Evolutionary conservation across 2,113 vertebrate species (phyloP).

Genomic region (Indicator maculatus): DNA sequence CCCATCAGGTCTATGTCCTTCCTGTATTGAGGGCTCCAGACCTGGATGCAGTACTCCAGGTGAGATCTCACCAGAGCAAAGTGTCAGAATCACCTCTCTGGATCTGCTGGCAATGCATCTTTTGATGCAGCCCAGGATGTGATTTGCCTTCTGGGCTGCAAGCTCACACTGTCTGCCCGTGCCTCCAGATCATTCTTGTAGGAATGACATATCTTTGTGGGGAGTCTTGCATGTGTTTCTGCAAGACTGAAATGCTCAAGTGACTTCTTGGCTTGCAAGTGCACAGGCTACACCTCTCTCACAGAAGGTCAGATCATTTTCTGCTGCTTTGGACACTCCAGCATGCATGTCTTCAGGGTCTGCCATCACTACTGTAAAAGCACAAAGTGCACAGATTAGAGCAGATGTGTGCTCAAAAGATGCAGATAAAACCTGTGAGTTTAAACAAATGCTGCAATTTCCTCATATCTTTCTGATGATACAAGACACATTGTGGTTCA

Average conservation of each 20-base stretch:
- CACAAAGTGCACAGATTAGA: not conserved
- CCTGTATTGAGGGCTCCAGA: no score
- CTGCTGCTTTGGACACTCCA: not conserved
- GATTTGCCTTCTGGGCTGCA: no score
- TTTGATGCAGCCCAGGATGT: no score
- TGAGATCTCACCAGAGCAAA: no score
- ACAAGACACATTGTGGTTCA: not conserved
- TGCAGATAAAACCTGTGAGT: not conserved
- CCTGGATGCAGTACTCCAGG: no score
- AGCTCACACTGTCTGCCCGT: no score
- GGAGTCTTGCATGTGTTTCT: not conserved
- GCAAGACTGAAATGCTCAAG: not conserved
- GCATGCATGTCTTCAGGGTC: rapidly evolving
- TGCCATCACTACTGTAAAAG: rapidly evolving
- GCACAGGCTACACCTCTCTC: not conserved
- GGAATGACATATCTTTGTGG: rapidly evolving
- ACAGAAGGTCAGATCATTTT: not conserved
- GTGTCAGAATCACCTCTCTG: no score
- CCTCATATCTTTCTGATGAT: not conserved
- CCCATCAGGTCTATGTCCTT: no score
- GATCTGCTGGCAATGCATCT: no score
- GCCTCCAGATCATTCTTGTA: not conserved
- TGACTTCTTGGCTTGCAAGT: not conserved
- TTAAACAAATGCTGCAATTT: slow-evolving; percentile 18
- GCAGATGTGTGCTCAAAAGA: not conserved